Conservation (phyloP, 2,797 vertebrate species). For the Platalea minor region DNA sequence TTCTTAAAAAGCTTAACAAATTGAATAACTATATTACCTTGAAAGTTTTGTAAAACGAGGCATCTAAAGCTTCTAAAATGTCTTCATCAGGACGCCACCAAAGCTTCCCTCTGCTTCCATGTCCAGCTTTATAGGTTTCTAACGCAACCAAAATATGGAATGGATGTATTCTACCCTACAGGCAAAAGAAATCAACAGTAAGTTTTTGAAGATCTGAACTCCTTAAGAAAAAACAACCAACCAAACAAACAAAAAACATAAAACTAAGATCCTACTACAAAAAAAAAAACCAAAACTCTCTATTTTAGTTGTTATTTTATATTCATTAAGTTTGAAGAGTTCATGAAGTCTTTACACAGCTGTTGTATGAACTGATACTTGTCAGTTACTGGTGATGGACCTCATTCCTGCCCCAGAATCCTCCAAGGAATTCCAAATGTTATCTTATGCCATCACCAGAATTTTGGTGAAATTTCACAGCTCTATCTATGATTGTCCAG, state of each 20-base stretch:
- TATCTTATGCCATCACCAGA: not conserved
- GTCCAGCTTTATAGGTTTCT: conserved; percentile 89
- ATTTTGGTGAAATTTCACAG: not conserved
- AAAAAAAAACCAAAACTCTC: not conserved
- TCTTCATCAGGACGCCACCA: conserved; percentile 86
- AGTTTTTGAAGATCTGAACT: not conserved
- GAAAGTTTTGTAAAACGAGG: conserved; percentile 88
- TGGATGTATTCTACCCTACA: conserved; percentile 87
- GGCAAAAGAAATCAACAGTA: not conserved
- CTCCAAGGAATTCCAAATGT: not conserved
- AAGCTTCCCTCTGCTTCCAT: conserved; percentile 85
- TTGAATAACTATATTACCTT: conserved; percentile 69
- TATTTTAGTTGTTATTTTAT: not conserved
- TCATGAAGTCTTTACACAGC: not conserved
- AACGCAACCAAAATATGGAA: conserved; percentile 85
- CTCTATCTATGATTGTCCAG: not conserved
- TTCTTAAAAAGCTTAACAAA: not conserved
- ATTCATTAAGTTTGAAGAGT: not conserved
- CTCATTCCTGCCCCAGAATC: not conserved
- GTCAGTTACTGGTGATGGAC: not conserved
- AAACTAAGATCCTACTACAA: not conserved
- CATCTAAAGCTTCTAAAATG: conserved; percentile 86
- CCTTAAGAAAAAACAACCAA: not conserved
- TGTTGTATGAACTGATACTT: not conserved
- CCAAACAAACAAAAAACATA: not conserved